Percentiles rank a stretch among this genome's conserved stretches.
phyloP scores from a whole-genome alignment of 2,888 invertebrate genomes.

The Rugalucina vietnamica region DNA sequence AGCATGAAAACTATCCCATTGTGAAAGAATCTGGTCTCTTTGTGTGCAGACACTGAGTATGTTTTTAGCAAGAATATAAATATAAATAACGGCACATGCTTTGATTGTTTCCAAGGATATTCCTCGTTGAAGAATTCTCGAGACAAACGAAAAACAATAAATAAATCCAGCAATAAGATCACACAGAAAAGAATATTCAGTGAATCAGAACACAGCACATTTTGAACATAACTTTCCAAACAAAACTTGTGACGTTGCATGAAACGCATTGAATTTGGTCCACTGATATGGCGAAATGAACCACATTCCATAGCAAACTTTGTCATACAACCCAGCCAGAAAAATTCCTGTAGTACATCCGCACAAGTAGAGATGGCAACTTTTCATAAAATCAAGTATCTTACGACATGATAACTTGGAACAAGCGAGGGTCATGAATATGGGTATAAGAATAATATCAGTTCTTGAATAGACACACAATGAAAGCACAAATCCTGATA shows the following conservation, averaged over 20 bases:
- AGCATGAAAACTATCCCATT: constrained; percentile 70
- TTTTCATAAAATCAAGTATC: background rate
- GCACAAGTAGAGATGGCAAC: constrained; percentile 9
- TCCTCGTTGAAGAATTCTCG: too few species aligned
- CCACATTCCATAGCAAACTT: constrained; percentile 65
- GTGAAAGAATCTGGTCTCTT: constrained; percentile 76
- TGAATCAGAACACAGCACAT: background rate
- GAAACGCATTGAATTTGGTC: constrained; percentile 75
- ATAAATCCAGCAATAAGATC: background rate
- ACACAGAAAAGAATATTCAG: background rate
- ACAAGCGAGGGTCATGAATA: background rate
- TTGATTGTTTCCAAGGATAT: too few species aligned
- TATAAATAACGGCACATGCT: background rate
- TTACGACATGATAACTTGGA: background rate
- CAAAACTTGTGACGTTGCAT: constrained; percentile 61
- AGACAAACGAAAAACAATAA: too few species aligned
- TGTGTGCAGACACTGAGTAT: constrained; percentile 73
- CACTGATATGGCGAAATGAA: constrained; percentile 76
- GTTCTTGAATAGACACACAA: constrained; percentile 69
- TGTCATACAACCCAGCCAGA: constrained; percentile 71
- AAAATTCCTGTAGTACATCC: constrained; percentile 62
- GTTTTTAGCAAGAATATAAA: constrained; percentile 51
- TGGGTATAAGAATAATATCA: constrained; percentile 66
- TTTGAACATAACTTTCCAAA: constrained; percentile 47
- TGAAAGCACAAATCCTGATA: constrained; percentile 55